Base-by-base conservation (phyloP, 2,888 invertebrate species). In the Melanchra persicariae region DNA sequence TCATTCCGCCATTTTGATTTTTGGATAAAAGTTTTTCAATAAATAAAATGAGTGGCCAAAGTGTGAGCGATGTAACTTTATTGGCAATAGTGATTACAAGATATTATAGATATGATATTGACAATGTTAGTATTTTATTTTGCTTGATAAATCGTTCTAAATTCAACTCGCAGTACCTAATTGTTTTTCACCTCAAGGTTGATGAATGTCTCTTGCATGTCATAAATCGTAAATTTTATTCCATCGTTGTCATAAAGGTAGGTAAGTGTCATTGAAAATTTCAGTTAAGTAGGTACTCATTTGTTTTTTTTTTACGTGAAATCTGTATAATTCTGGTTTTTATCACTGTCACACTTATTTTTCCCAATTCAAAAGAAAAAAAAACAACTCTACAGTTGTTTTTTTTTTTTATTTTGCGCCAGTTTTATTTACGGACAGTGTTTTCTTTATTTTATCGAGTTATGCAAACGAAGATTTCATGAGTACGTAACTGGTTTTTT, bases 1-100 rank as follows among this genome's bases (percentile, higher is more conserved):
- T 76, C 37, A 63, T n/a, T 1, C 55, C 2, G 52, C 22, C 37
- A 58, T 74, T n/a, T 54, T 57, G 6, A 1, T 2, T 43, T 24
- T 1, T 17, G 30, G 5, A 24, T 8, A 24, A 34, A 37, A 17
- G 19, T 19, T 43, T 55, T 60, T 3, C 5, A 1, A 1, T 15
- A 1, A 24, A 0, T 63, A 73, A 91, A 61, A 78, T 91, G 93
- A 93, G 92, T 82, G 61, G 87, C 22, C 89, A 93, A 77, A 80
- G 77, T 68, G 84, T 85, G 26, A 89, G 90, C 84, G 87, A 88
- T 30, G 91, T 93, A 30, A 85, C 87, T 0, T 60, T 93, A 2
- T 49, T 93, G 3, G 83, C 93, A 0, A 85, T 90, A 24, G 90
- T 93, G 8, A 93, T 94, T 19, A 87, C 90, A 65, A 91, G 88